Evolutionary conservation across 1,140 invertebrate species (phyloP).

Genomic region (Drosophila insularis): DNA sequence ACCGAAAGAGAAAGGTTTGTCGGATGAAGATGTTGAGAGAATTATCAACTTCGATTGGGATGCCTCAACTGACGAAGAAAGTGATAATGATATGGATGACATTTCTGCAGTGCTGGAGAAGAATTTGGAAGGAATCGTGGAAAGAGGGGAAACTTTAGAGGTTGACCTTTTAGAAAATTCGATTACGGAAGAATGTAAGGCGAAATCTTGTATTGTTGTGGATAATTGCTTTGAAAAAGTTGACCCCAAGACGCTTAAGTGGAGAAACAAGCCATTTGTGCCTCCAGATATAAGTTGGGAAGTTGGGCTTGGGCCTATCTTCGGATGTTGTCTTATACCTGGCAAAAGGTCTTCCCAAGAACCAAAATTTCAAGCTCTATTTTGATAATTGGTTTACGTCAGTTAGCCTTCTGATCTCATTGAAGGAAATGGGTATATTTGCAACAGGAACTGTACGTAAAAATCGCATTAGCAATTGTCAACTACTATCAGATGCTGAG

Average conservation of each 20-base stretch:
- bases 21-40: too few relatives aligned
- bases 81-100: conserved; percentile 21
- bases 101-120: conserved; percentile 23
- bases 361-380: conserved; percentile 19
- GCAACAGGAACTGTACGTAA: conserved; percentile 24
- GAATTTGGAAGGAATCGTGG: conserved; percentile 8
- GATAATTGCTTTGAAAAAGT: conserved; percentile 15
- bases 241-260: conserved; percentile 15
- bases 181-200: not conserved
- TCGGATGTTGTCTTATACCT: conserved; percentile 23
- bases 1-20: too few relatives aligned
- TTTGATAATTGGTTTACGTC: conserved; percentile 24
- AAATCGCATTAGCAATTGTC: conserved; percentile 28
- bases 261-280: conserved; percentile 1
- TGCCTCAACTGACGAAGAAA: conserved; percentile 18
- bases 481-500: conserved; percentile 34
- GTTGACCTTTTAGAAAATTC: conserved; percentile 5
- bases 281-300: not conserved
- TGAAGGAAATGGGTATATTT: conserved; percentile 37
- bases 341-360: conserved; percentile 7
- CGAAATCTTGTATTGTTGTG: not conserved
- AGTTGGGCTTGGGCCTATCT: conserved; percentile 10
- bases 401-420: conserved; percentile 27
- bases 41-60: conserved; percentile 6
- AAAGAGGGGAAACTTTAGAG: conserved; percentile 2